phyloP scores from a whole-genome alignment of 2,113 vertebrate genomes.

The Alces alces region DNA sequence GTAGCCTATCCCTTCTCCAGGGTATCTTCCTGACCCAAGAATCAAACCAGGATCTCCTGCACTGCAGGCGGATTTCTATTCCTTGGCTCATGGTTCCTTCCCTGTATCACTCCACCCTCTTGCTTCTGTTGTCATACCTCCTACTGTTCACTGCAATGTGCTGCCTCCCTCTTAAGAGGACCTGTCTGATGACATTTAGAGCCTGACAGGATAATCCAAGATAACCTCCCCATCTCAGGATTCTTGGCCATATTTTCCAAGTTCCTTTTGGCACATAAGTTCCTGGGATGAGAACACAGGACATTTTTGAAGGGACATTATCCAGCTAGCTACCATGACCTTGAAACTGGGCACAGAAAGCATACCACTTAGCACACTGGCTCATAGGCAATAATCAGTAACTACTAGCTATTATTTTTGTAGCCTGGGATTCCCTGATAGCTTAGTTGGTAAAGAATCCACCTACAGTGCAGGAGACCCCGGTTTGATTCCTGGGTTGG shows the following conservation, averaged over 20 bases:
- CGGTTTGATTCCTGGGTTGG: neutral
- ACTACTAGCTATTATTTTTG: neutral
- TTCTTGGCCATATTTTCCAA: neutral
- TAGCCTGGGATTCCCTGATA: neutral
- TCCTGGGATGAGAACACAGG: neutral
- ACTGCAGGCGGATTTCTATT: neutral
- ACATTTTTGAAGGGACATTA: neutral
- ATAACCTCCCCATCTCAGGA: neutral
- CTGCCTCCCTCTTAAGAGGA: neutral
- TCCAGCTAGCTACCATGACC: neutral
- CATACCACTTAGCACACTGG: neutral
- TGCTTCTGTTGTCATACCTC: neutral
- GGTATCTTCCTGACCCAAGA: neutral
- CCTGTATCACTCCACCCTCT: fast-evolving
- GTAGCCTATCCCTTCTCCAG: neutral
- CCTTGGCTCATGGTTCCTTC: neutral
- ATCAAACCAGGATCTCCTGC: neutral
- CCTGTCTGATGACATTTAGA: neutral
- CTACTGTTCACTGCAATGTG: neutral
- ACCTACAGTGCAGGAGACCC: neutral
- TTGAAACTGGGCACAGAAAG: neutral
- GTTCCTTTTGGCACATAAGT: neutral
- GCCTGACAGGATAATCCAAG: neutral
- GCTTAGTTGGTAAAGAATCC: neutral
- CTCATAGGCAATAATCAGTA: fast-evolving